phyloP scores from a whole-genome alignment of 2,113 vertebrate species.

The Hippocampus abdominalis region DNA sequence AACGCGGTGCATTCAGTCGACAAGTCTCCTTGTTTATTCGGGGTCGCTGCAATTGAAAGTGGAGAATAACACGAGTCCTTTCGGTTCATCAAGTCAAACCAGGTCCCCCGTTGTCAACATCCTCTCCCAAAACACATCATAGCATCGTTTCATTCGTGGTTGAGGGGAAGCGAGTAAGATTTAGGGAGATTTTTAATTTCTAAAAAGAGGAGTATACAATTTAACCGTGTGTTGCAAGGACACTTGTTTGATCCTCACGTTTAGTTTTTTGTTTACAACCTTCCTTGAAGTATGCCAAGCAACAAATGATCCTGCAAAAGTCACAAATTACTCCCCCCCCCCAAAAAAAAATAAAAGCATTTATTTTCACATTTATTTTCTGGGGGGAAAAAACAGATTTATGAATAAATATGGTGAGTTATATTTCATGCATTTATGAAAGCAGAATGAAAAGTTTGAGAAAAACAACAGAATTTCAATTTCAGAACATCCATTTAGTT shows the following conservation, averaged over 20 bases:
- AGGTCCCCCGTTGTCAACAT: constrained; percentile 13
- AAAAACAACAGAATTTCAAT: neutral
- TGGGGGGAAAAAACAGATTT: neutral
- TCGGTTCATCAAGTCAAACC: constrained; percentile 34
- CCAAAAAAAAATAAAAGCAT: neutral
- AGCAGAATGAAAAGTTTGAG: neutral
- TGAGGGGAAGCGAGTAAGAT: neutral
- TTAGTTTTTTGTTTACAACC: too few species aligned
- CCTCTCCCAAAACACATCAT: neutral
- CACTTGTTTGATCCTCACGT: neutral
- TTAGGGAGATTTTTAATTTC: neutral
- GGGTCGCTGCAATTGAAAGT: constrained; percentile 41
- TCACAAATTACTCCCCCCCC: neutral
- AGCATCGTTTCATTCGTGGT: constrained; percentile 1
- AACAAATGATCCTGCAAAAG: neutral
- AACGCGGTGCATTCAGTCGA: constrained; percentile 30
- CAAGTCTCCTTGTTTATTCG: constrained; percentile 49
- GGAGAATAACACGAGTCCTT: constrained; percentile 37
- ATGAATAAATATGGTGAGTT: neutral
- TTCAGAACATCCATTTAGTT: neutral
- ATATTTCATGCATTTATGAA: neutral
- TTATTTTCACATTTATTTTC: neutral
- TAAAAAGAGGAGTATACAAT: neutral
- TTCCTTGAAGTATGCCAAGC: neutral
- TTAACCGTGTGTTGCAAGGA: neutral